These are phyloP conservation scores for Cydia amplana DNA, from an alignment of 1,140 invertebrate genomes.

Conservation along the genomic window DNA sequence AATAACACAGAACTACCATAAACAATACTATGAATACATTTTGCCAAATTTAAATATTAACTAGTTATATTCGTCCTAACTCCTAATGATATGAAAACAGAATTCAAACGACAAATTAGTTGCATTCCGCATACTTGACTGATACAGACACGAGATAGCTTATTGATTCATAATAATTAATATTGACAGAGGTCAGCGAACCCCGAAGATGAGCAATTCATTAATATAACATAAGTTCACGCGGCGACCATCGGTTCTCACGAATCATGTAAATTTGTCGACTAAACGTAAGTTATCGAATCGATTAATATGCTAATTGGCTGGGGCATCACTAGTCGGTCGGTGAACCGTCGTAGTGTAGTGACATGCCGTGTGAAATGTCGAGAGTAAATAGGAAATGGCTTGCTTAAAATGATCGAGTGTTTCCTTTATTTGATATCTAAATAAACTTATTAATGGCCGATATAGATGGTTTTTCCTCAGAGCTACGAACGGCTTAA, in stretches of 20 bases:
- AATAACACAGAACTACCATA: neutral
- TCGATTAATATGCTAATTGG: conserved; percentile 79
- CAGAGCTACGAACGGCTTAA: neutral
- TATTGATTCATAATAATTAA: conserved; percentile 55
- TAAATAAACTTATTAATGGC: conserved; percentile 22
- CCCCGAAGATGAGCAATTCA: conserved; percentile 73
- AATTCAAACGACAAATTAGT: conserved; percentile 23
- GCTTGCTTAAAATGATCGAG: conserved; percentile 34
- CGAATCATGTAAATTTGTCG: conserved; percentile 79
- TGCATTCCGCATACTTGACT: conserved; percentile 26
- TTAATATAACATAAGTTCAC: conserved; percentile 79
- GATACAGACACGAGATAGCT: neutral
- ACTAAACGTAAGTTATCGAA: conserved; percentile 77
- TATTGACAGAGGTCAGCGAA: conserved; percentile 67
- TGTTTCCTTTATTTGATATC: conserved; percentile 36
- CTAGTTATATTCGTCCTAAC: neutral
- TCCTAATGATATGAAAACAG: conserved; percentile 10
- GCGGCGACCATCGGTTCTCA: conserved; percentile 72
- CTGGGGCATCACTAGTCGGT: conserved; percentile 75
- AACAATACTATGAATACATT: neutral
- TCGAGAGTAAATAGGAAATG: conserved; percentile 39
- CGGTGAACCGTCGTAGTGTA: conserved; percentile 70
- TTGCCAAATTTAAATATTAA: conserved; percentile 25
- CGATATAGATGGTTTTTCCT: neutral
- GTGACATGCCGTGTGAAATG: conserved; percentile 70